Percentiles rank a stretch among this genome's conserved stretches.
Evolutionary conservation across 2,797 vertebrate species (phyloP).

Genomic region (Chromobotia macracanthus): DNA sequence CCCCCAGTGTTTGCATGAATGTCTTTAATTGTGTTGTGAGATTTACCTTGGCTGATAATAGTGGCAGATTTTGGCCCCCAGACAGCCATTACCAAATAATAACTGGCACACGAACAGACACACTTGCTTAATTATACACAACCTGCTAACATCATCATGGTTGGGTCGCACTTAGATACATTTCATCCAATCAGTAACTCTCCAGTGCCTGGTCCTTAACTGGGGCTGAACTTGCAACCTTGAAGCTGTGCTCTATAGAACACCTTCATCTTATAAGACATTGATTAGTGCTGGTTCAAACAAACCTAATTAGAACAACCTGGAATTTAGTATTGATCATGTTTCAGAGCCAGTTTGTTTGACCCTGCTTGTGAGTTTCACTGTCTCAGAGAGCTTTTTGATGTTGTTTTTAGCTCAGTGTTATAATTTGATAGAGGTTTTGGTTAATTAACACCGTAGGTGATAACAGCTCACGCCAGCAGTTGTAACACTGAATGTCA

Average conservation of each 20-base stretch:
- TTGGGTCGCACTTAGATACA: conserved; percentile 4
- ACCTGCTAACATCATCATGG: conserved; percentile 8
- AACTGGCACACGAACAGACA: conserved; percentile 18
- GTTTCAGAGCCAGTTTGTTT: not conserved
- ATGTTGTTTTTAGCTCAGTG: conserved; percentile 24
- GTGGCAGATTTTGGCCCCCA: not conserved
- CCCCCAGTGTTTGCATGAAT: not conserved
- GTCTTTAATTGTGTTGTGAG: conserved; percentile 7
- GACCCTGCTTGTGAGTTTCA: not conserved
- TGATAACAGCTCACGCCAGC: not conserved
- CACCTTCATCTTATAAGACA: not conserved
- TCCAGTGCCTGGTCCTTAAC: not conserved
- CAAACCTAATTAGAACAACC: conserved; percentile 9
- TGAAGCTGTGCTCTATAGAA: not conserved
- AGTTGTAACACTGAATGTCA: not conserved
- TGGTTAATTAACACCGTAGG: conserved; percentile 1
- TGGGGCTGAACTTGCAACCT: not conserved
- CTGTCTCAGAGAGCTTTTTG: conserved; percentile 4
- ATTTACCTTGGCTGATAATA: conserved; percentile 29
- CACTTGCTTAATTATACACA: conserved; percentile 20
- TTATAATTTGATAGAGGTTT: conserved; percentile 19
- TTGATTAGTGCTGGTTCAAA: conserved; percentile 11
- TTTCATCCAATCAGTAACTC: conserved; percentile 16
- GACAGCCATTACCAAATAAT: conserved; percentile 19
- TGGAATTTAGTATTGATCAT: conserved; percentile 19